Conservation (phyloP, 2,888 invertebrate genomes). For the Watsonalla cultraria region DNA sequence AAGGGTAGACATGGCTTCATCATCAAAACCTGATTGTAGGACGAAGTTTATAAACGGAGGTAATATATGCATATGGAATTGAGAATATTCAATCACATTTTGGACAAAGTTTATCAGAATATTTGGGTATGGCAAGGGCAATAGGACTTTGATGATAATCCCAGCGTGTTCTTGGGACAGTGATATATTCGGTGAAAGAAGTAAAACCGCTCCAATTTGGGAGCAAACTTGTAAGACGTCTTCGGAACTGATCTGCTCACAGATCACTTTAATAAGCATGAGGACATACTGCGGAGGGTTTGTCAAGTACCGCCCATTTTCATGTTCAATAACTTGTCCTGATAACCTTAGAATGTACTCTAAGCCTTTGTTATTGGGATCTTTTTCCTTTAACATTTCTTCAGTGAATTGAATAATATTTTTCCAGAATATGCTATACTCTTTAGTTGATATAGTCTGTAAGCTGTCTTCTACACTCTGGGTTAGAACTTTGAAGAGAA, state of each 20-base stretch:
- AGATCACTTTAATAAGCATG: conserved; percentile 74
- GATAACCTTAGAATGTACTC: conserved; percentile 77
- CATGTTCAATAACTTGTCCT: conserved; percentile 80
- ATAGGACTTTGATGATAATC: conserved; percentile 81
- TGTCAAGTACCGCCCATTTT: conserved; percentile 80
- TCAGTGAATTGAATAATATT: conserved; percentile 54
- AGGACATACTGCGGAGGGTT: conserved; percentile 80
- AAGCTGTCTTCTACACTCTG: conserved; percentile 82
- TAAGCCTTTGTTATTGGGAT: conserved; percentile 47
- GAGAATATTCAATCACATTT: conserved; percentile 81
- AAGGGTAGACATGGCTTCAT: conserved; percentile 78
- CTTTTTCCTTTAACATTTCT: conserved; percentile 53
- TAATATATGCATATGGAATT: conserved; percentile 85
- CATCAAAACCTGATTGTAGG: conserved; percentile 72
- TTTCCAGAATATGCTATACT: conserved; percentile 83
- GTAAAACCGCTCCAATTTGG: conserved; percentile 78
- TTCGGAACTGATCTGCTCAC: conserved; percentile 59
- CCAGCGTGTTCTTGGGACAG: conserved; percentile 86
- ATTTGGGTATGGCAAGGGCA: conserved; percentile 75
- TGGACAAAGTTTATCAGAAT: conserved; percentile 82
- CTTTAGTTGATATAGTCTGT: conserved; percentile 79
- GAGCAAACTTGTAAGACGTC: conserved; percentile 67
- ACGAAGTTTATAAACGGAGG: conserved; percentile 82
- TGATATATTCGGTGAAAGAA: conserved; percentile 80
- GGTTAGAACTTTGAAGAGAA: conserved; percentile 82